phyloP scores from a whole-genome alignment of 2,113 vertebrate species.

The Melanerpes formicivorus region DNA sequence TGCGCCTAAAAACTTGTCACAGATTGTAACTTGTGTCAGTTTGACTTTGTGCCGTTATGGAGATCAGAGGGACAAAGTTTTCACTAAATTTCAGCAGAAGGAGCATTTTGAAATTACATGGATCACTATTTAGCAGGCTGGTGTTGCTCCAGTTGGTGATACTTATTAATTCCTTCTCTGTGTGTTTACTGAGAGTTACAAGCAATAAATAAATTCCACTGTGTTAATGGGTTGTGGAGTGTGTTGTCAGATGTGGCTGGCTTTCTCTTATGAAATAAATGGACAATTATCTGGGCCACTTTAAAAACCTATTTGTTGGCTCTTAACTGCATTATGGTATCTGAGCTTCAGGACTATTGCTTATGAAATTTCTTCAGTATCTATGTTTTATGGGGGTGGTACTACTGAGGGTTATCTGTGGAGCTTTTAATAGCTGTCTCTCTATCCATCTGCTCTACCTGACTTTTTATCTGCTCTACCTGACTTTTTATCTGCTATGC shows the following conservation, averaged over 20 bases:
- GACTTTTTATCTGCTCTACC: neutral
- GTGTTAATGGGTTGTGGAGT: constrained; percentile 11
- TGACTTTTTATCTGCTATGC: neutral
- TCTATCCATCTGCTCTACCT: neutral
- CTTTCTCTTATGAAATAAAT: neutral
- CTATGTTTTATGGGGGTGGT: neutral
- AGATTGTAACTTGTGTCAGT: neutral
- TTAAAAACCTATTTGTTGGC: neutral
- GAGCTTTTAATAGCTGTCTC: constrained; percentile 3
- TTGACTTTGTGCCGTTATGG: neutral
- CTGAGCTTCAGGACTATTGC: neutral
- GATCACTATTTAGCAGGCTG: neutral
- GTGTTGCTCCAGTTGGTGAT: neutral
- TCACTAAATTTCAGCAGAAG: neutral
- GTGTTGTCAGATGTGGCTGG: neutral
- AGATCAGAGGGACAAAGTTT: neutral
- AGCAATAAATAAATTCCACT: constrained; percentile 41
- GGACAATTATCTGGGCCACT: neutral
- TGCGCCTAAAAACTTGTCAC: neutral
- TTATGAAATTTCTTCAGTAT: neutral
- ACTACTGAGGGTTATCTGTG: neutral
- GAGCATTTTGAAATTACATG: constrained; percentile 9
- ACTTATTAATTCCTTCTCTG: constrained; percentile 35
- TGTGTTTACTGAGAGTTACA: constrained; percentile 15
- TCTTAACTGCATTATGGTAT: neutral